Conservation (phyloP, 2,888 invertebrate genomes). For the Liposcelis brunnea region DNA sequence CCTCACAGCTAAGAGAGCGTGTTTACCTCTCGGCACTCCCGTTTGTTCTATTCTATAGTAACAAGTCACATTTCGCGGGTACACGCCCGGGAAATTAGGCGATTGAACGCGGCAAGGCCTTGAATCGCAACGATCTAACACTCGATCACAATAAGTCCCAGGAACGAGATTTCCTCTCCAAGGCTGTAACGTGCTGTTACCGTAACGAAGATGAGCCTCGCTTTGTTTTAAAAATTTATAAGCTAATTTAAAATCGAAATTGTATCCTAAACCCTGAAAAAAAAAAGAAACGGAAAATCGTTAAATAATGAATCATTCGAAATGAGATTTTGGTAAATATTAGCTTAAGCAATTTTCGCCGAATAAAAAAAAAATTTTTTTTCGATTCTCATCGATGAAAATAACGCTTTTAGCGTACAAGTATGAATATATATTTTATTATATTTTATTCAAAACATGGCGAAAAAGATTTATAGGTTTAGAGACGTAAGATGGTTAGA, state of each 20-base stretch:
- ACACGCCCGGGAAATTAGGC: constrained; percentile 80
- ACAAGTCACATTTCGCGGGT: constrained; percentile 72
- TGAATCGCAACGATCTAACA: constrained; percentile 59
- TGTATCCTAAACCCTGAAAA: constrained; percentile 51
- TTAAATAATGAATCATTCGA: neutral
- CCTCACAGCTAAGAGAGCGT: constrained; percentile 55
- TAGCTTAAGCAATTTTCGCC: neutral
- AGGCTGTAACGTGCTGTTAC: constrained; percentile 51
- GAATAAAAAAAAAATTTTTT: too few relatives aligned
- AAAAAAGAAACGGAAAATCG: constrained; percentile 16
- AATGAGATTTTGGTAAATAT: neutral
- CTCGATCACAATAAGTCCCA: constrained; percentile 64
- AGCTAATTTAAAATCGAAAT: constrained; percentile 68
- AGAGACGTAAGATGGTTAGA: too few relatives aligned
- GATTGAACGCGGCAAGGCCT: constrained; percentile 58
- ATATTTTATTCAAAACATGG: too few relatives aligned
- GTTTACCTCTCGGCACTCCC: constrained; percentile 45
- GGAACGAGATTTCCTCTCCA: constrained; percentile 60
- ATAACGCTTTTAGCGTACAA: too few relatives aligned
- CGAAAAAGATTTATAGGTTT: too few relatives aligned
- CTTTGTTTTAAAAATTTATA: constrained; percentile 64
- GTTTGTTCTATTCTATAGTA: constrained; percentile 48
- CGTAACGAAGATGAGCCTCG: constrained; percentile 60
- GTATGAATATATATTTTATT: too few relatives aligned
- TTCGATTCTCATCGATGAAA: too few relatives aligned